Evolutionary conservation across 2,888 invertebrate species (phyloP).

Genomic region (Apamea epomidion): DNA sequence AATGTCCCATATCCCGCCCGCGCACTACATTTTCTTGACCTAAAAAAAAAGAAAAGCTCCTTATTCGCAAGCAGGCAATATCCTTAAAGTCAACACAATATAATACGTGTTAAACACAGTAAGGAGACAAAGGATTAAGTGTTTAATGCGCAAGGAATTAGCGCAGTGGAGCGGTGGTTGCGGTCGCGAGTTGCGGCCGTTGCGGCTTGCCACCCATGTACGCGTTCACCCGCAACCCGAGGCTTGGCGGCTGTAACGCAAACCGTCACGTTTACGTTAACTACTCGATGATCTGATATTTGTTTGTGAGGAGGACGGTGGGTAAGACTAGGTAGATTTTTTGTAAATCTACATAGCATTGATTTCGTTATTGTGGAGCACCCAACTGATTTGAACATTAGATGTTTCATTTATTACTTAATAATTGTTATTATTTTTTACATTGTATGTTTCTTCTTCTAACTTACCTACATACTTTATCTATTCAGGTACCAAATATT

Average conservation of each 20-base stretch:
- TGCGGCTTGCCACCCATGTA: conserved; percentile 87
- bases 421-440: not conserved
- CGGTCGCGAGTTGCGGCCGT: conserved; percentile 84
- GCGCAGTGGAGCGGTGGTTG: conserved; percentile 82
- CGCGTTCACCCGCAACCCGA: conserved; percentile 47
- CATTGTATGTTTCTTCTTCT: not conserved
- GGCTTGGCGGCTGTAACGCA: conserved; percentile 33
- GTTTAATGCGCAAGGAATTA: conserved; percentile 83
- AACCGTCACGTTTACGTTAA: conserved; percentile 47
- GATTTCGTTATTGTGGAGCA: not conserved
- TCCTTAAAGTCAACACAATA: conserved; percentile 52
- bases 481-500: not conserved
- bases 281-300: conserved; percentile 8
- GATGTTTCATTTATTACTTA: not conserved
- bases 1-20: not conserved
- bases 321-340: not conserved
- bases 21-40: conserved; percentile 42
- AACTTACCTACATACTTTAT: too few species aligned
- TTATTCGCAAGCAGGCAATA: conserved; percentile 33
- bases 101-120: conserved; percentile 59
- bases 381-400: not conserved
- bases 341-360: not conserved
- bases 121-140: conserved; percentile 70
- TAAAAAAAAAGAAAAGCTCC: conserved; percentile 49
- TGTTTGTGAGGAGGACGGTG: not conserved